phyloP scores from a whole-genome alignment of 2,113 vertebrate species.

The Trematomus loennbergii region DNA sequence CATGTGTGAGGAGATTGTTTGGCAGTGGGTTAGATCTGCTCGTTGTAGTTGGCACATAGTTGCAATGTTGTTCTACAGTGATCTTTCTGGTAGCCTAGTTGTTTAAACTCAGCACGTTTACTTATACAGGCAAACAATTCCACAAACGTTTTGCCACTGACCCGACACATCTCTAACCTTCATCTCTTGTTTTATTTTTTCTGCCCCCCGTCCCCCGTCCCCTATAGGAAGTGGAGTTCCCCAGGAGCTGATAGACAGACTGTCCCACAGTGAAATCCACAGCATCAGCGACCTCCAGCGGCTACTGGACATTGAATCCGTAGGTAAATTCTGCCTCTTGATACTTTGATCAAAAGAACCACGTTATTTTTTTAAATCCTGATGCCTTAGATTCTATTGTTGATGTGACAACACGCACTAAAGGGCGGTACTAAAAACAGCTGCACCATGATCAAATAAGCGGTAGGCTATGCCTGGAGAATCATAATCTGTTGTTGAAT shows the following conservation, averaged over 20 bases:
- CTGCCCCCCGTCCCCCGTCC: not conserved
- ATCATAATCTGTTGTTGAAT: not conserved
- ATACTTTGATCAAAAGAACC: conserved; percentile 63
- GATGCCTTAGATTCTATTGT: not conserved
- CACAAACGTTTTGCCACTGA: conserved; percentile 20
- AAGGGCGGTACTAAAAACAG: conserved; percentile 16
- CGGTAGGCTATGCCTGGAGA: not conserved
- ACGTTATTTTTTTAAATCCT: conserved; percentile 18
- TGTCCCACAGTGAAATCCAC: conserved; percentile 96
- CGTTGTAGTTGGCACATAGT: conserved; percentile 35
- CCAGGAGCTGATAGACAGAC: conserved; percentile 93
- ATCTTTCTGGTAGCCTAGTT: not conserved
- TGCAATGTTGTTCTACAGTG: not conserved
- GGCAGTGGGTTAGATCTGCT: not conserved
- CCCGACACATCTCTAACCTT: conserved; percentile 52
- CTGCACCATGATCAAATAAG: conserved; percentile 1
- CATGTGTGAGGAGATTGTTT: not conserved
- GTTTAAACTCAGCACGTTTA: conserved; percentile 10
- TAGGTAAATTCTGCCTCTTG: conserved; percentile 95
- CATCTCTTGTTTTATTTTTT: conserved; percentile 63
- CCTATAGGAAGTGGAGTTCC: conserved; percentile 92
- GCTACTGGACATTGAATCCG: conserved; percentile 98
- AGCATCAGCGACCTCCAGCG: conserved; percentile 99
- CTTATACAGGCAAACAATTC: conserved; percentile 31
- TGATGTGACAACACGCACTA: conserved; percentile 5